phyloP scores from a whole-genome alignment of 2,888 invertebrate genomes.

The Eupithecia exiguata region DNA sequence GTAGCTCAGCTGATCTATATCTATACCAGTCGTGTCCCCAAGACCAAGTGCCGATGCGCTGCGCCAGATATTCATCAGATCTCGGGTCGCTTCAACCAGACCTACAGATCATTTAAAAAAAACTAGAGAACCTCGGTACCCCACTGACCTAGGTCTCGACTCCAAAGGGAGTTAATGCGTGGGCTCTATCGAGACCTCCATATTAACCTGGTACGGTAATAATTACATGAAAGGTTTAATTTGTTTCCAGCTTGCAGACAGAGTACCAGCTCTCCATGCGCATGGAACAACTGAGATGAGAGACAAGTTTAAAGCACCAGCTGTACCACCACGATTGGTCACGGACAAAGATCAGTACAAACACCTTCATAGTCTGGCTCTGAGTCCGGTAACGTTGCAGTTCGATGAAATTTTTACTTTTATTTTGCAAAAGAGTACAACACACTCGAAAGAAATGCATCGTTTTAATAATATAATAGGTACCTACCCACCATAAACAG shows the following conservation, averaged over 20 bases:
- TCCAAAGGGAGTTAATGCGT: too few relatives aligned
- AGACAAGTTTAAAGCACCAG: constrained; percentile 56
- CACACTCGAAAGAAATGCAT: not conserved
- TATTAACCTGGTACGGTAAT: too few relatives aligned
- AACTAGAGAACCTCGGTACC: too few relatives aligned
- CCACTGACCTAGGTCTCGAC: too few relatives aligned
- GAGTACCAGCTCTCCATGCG: constrained; percentile 57
- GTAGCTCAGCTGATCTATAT: too few relatives aligned
- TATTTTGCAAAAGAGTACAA: not conserved
- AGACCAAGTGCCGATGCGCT: too few relatives aligned
- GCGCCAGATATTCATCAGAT: too few relatives aligned
- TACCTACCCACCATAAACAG: too few relatives aligned
- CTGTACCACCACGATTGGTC: constrained; percentile 54
- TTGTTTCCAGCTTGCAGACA: constrained; percentile 59
- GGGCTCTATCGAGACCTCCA: too few relatives aligned
- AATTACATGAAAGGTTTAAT: not conserved
- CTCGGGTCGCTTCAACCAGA: too few relatives aligned
- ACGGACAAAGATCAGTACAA: constrained; percentile 71
- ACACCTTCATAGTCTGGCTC: constrained; percentile 53
- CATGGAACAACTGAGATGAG: constrained; percentile 68
- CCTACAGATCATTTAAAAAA: too few relatives aligned
- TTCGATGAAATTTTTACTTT: not conserved
- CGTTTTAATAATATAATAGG: not conserved
- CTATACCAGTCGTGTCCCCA: too few relatives aligned
- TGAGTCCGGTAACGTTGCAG: constrained; percentile 54